phyloP scores from a whole-genome alignment of 2,797 vertebrate species.

The Macroramphosus scolopax region DNA sequence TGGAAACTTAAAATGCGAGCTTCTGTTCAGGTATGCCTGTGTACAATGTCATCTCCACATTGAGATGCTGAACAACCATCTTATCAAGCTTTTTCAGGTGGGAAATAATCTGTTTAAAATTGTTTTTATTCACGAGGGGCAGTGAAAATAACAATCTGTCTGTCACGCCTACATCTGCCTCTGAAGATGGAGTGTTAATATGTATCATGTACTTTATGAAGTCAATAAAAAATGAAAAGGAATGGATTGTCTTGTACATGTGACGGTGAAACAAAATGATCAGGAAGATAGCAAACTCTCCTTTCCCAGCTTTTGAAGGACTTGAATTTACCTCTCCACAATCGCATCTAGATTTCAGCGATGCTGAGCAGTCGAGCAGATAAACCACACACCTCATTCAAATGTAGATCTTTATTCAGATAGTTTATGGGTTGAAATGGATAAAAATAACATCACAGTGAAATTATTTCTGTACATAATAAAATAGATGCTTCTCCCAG shows the following conservation, averaged over 20 bases:
- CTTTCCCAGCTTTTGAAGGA: no score
- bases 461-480: constrained; percentile 60
- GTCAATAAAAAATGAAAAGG: background rate
- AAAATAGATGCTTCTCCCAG: constrained; percentile 69
- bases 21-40: constrained; percentile 20
- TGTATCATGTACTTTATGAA: constrained; percentile 56
- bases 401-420: constrained; percentile 62
- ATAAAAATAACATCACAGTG: constrained; percentile 51
- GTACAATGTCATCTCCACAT: background rate
- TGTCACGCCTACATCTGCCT: constrained; percentile 22
- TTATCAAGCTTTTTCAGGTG: constrained; percentile 3
- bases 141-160: constrained; percentile 9
- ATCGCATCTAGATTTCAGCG: no score
- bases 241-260: no score
- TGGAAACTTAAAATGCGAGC: no score
- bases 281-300: no score
- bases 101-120: constrained; percentile 5
- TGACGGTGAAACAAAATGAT: no score
- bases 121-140: constrained; percentile 18
- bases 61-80: constrained; percentile 1
- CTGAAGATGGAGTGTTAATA: constrained; percentile 16
- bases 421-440: constrained; percentile 48
- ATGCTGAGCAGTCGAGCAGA: no score
- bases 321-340: no score
- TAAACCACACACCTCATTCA: constrained; percentile 8